Percentiles rank a stretch among this genome's conserved stretches.
These are phyloP conservation scores for Cossypha heuglini DNA, from an alignment of 2,797 vertebrate genomes.

Conservation along the genomic window DNA sequence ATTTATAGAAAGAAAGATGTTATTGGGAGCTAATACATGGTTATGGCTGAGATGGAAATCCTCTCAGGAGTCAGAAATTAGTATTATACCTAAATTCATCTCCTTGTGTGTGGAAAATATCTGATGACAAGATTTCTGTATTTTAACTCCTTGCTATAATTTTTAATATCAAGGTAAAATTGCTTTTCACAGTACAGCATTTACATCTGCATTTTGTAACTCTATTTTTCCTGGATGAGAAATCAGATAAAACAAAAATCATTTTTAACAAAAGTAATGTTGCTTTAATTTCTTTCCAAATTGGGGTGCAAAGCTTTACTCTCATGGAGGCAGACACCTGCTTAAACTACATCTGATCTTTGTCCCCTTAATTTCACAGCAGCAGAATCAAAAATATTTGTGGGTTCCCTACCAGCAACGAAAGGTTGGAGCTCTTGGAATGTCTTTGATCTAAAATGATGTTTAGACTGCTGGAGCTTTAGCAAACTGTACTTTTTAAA, in stretches of 20 bases:
- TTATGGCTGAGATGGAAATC: not conserved
- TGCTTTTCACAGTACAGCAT: not conserved
- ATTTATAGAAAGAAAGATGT: not conserved
- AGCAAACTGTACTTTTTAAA: not conserved
- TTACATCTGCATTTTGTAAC: not conserved
- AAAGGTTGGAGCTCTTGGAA: not conserved
- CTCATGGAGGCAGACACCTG: not conserved
- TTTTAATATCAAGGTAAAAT: not conserved
- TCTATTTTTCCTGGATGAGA: not conserved
- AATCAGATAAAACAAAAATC: not conserved
- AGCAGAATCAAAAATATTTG: not conserved
- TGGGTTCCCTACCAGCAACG: not conserved
- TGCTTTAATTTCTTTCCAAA: not conserved
- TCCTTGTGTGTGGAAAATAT: not conserved
- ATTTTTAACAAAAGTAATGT: rapidly evolving
- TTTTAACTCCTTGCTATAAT: not conserved
- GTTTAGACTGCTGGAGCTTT: not conserved
- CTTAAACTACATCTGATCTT: not conserved
- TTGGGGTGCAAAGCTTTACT: not conserved
- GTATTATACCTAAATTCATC: not conserved
- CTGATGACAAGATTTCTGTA: not conserved
- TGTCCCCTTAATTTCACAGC: not conserved
- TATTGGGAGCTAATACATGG: not conserved
- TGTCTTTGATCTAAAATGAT: not conserved
- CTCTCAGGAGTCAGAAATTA: not conserved